Conservation (phyloP, 2,888 invertebrate species). For the Drosophila falleni region DNA sequence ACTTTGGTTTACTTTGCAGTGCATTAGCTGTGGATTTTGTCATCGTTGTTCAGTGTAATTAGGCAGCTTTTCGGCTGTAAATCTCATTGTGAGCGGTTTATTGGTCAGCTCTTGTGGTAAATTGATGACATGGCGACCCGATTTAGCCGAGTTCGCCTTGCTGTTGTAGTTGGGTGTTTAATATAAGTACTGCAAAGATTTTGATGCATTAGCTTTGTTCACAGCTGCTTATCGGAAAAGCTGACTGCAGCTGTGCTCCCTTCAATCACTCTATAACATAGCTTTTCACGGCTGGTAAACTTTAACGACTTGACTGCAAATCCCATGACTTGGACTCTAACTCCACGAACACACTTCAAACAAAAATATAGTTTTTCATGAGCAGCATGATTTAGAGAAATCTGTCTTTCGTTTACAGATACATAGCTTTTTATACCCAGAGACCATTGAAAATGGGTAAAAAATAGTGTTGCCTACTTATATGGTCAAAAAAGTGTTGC, state of each 20-base stretch:
- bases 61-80: slow-evolving; percentile 76
- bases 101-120: slow-evolving; percentile 58
- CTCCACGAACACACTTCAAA: neutral
- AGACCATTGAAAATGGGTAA: no score
- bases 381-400: neutral
- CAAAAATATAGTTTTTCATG: neutral
- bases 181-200: slow-evolving; percentile 22
- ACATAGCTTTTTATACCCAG: no score
- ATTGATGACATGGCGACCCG: slow-evolving; percentile 55
- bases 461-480: no score
- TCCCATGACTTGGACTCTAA: neutral
- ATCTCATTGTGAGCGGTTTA: slow-evolving; percentile 69
- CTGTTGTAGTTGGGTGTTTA: slow-evolving; percentile 21
- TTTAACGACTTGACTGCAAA: slow-evolving; percentile 13
- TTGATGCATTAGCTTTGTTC: slow-evolving; percentile 37
- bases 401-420: neutral
- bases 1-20: slow-evolving; percentile 67
- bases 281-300: slow-evolving; percentile 12
- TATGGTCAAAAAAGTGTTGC: no score
- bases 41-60: slow-evolving; percentile 67
- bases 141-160: neutral
- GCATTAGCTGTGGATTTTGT: slow-evolving; percentile 71
- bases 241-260: slow-evolving; percentile 8
- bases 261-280: slow-evolving; percentile 7
- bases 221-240: slow-evolving; percentile 21